These are phyloP conservation scores for Thalpophila matura DNA, from an alignment of 2,888 invertebrate genomes.

Conservation along the genomic window DNA sequence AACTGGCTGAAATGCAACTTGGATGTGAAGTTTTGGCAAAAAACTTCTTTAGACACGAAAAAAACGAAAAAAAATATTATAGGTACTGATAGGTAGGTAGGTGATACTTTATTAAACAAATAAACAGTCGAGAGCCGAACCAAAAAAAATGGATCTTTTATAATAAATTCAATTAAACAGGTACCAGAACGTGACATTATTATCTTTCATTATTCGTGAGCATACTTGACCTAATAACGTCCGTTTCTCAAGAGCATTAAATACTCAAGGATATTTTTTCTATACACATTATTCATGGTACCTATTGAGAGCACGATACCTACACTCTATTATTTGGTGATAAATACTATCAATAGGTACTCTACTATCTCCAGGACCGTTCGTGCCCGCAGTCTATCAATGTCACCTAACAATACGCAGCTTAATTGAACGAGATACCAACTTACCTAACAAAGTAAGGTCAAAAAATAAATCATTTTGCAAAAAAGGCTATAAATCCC, in stretches of 20 bases:
- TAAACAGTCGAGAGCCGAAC: too few species aligned
- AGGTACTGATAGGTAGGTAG: too few species aligned
- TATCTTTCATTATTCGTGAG: too few species aligned
- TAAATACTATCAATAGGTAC: conserved; percentile 13
- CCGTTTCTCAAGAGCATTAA: neutral
- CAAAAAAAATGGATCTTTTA: too few species aligned
- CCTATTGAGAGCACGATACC: neutral
- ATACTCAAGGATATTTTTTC: neutral
- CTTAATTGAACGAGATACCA: conserved; percentile 57
- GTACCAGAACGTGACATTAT: too few species aligned
- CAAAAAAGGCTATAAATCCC: conserved; percentile 46
- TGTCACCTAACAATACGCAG: conserved; percentile 48
- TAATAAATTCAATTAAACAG: too few species aligned
- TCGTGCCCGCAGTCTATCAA: conserved; percentile 39
- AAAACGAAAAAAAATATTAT: too few species aligned
- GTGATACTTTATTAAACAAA: too few species aligned
- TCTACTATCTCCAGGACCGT: conserved; percentile 7
- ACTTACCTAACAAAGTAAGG: conserved; percentile 51
- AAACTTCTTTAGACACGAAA: too few species aligned
- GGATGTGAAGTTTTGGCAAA: too few species aligned
- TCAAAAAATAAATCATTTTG: conserved; percentile 53
- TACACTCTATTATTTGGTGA: conserved; percentile 3
- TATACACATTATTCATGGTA: neutral
- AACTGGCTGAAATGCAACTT: too few species aligned
- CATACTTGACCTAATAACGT: neutral